phyloP scores from a whole-genome alignment of 2,113 vertebrate species.

The Nannobrachium achirus region DNA sequence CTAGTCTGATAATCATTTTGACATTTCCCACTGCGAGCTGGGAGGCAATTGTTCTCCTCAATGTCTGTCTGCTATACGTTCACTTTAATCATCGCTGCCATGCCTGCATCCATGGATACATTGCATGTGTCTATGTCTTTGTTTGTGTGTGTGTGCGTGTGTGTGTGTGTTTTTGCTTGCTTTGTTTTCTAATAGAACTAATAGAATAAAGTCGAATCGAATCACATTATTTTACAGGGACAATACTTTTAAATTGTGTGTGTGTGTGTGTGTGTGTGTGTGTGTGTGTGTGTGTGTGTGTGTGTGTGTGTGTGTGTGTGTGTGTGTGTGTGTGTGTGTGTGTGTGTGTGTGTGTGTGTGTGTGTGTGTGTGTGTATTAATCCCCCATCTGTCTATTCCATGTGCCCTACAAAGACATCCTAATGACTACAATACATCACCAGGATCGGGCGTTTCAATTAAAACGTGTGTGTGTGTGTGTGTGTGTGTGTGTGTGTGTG shows the following conservation, averaged over 20 bases:
- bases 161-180: neutral
- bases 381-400: conserved; percentile 58
- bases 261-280: too few relatives aligned
- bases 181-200: too few relatives aligned
- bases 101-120: conserved; percentile 21
- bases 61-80: conserved; percentile 55
- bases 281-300: too few relatives aligned
- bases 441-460: conserved; percentile 63
- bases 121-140: neutral
- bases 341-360: too few relatives aligned
- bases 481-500: conserved; percentile 8
- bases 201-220: too few relatives aligned
- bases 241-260: too few relatives aligned
- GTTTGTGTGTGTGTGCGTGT: neutral
- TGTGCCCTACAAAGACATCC: conserved; percentile 26
- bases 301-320: too few relatives aligned
- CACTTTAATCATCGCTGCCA: conserved; percentile 49
- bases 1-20: conserved; percentile 70
- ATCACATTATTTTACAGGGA: too few relatives aligned
- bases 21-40: conserved; percentile 59
- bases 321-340: too few relatives aligned
- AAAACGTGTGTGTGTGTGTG: conserved; percentile 32
- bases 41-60: conserved; percentile 54
- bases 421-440: conserved; percentile 71
- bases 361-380: conserved; percentile 20